Base-by-base conservation (phyloP, 2,797 vertebrate species). In the Ptychadena robeensis region DNA sequence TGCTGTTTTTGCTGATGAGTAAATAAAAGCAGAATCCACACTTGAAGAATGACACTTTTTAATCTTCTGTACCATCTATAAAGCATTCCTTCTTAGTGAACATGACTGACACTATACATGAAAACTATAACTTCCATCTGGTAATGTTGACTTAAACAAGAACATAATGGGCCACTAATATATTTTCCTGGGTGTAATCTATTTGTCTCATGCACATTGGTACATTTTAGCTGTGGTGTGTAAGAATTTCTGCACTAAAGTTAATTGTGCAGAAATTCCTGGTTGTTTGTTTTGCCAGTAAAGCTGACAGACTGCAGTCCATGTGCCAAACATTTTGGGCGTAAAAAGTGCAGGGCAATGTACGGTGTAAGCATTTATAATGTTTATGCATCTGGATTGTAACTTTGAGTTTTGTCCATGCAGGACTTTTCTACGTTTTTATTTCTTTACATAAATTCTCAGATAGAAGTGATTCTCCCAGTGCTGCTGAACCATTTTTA, bases 261-360 rank as follows among this genome's bases (percentile, higher is more conserved):
- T 65, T 76, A 76, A 64, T 76, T 64, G 73, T 65, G 59, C 34
- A 44, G 18, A 44, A 34, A 27, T 57, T 57, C 31, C 40, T 27
- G 31, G 22, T 30, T 34, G 11, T 32, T 14, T 2, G 31, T 44
- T 77, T 31, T 77, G 75, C 63, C 63, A 77, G 35, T 65, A 66
- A 78, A 38, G 59, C n/a, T 75, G 59, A 63, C 73, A 75, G 59
- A 40, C 59, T 63, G 59, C 18, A 30, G 5, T 27, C 38, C 15
- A 75, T 32, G 64, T 64, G 34, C 57, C 59, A 64, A 64, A 65
- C 61, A 76, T 65, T 28, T 40, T 65, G 73, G 37, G 37, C 35
- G 35, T 63, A 28, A 76, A 76, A 35, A 59, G 44, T 12, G 15
- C 35, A 28, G 25, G 27, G 18, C 9, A 67, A 1, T 25, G 32